Conservation (phyloP, 92 coral and sea anemone genomes). For the Micromussa lordhowensis region DNA sequence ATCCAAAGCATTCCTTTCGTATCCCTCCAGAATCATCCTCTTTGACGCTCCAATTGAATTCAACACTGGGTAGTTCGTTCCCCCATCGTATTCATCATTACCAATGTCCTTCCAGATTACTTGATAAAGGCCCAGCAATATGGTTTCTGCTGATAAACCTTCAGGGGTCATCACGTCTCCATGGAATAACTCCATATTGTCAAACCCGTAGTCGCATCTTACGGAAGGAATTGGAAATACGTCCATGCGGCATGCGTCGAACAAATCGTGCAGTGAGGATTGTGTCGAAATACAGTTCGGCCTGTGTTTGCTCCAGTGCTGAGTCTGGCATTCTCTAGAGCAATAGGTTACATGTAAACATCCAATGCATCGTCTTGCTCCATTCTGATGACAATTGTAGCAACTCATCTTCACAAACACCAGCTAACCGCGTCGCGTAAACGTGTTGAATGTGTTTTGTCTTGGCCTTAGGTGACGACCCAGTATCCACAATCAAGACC, state of each 20-base stretch:
- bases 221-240: constrained; percentile 9
- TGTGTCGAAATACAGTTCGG: background rate
- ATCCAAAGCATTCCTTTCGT: constrained; percentile 38
- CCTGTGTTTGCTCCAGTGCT: constrained; percentile 12
- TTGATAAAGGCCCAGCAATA: constrained; percentile 29
- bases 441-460: background rate
- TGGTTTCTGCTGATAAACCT: constrained; percentile 13
- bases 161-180: constrained; percentile 16
- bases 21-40: constrained; percentile 21
- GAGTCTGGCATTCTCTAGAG: background rate
- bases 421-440: background rate
- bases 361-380: background rate
- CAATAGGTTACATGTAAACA: constrained; percentile 3
- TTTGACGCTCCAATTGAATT: constrained; percentile 27
- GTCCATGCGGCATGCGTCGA: constrained; percentile 18
- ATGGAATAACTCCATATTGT: constrained; percentile 10
- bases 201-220: constrained; percentile 39
- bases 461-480: background rate
- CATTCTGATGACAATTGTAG: background rate
- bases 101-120: constrained; percentile 19
- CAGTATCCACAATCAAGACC: no score
- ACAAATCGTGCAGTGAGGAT: background rate
- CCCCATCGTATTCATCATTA: background rate
- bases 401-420: background rate
- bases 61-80: background rate